These are phyloP conservation scores for Gallinago media DNA, from an alignment of 2,113 vertebrate species.

Conservation along the genomic window DNA sequence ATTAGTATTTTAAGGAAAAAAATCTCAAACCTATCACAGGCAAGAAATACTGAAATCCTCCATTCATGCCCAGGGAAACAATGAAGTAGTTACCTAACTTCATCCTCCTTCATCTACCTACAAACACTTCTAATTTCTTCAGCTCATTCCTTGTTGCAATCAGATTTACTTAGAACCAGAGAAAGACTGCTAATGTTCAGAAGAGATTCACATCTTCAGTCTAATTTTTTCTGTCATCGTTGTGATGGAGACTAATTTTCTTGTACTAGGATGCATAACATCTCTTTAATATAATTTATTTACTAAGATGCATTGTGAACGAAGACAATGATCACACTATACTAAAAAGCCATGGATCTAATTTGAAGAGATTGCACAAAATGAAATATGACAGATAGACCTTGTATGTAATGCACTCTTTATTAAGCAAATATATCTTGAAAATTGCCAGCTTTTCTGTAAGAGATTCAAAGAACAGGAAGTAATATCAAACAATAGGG, in stretches of 20 bases:
- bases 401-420: not conserved
- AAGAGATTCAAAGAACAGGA: not conserved
- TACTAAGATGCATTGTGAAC: not conserved
- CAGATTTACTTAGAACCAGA: not conserved
- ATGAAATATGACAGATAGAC: not conserved
- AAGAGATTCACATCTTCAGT: not conserved
- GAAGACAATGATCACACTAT: not conserved
- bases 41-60: not conserved
- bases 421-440: not conserved
- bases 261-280: not conserved
- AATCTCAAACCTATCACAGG: not conserved
- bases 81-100: not conserved
- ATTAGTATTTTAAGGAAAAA: not conserved
- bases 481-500: not conserved
- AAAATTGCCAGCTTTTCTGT: not conserved
- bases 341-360: not conserved
- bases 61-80: not conserved
- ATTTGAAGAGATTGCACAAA: not conserved
- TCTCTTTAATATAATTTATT: not conserved
- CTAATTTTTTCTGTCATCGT: not conserved
- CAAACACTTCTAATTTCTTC: not conserved
- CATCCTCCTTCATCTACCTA: not conserved
- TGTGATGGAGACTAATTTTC: not conserved
- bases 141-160: not conserved
- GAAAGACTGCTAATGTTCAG: not conserved